phyloP scores from a whole-genome alignment of 1,140 invertebrate genomes.

The Diploscapter pachys region DNA sequence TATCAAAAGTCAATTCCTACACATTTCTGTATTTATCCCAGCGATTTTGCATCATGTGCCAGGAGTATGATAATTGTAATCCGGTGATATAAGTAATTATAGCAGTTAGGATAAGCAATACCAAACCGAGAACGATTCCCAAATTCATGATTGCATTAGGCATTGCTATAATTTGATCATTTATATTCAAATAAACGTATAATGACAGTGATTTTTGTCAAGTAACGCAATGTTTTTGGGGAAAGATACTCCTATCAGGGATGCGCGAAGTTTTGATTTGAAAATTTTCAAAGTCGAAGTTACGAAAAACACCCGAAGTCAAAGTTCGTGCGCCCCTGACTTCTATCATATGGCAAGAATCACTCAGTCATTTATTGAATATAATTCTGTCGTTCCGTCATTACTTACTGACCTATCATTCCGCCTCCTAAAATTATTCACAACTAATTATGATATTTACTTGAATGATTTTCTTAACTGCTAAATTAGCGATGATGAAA shows the following conservation, averaged over 20 bases:
- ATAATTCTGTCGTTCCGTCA: neutral
- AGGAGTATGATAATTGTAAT: conserved; percentile 67
- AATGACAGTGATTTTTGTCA: too few relatives aligned
- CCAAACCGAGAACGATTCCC: conserved; percentile 38
- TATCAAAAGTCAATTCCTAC: conserved; percentile 68
- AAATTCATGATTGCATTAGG: neutral
- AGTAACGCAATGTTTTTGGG: too few relatives aligned
- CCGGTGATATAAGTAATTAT: conserved; percentile 38
- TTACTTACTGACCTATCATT: neutral
- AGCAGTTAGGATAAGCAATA: conserved; percentile 24
- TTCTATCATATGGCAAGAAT: too few relatives aligned
- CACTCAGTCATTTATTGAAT: neutral
- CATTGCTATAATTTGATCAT: too few relatives aligned
- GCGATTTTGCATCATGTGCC: conserved; percentile 71
- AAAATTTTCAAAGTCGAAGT: too few relatives aligned
- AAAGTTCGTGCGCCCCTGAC: too few relatives aligned
- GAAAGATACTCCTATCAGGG: too few relatives aligned
- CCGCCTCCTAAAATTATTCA: conserved; percentile 5
- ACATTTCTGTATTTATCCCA: conserved; percentile 66
- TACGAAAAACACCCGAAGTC: too few relatives aligned
- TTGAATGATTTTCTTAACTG: conserved; percentile 62
- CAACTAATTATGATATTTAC: conserved; percentile 18
- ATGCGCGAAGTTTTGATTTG: too few relatives aligned
- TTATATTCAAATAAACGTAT: too few relatives aligned
- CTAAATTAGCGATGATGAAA: conserved; percentile 67